These are phyloP conservation scores for Flexamia atlantica DNA, from an alignment of 2,888 invertebrate genomes.

Conservation along the genomic window DNA sequence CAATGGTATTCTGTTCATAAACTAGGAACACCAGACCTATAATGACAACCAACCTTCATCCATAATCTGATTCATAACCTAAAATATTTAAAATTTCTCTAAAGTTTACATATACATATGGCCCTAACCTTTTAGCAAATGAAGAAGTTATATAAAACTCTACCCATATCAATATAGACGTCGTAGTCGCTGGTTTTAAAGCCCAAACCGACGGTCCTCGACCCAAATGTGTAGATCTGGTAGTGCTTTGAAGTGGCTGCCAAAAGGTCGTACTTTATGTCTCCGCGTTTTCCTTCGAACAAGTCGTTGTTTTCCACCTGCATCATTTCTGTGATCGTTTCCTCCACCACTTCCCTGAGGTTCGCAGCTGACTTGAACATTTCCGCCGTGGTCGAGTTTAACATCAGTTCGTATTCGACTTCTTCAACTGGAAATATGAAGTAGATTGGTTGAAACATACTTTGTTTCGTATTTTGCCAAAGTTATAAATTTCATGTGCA, in stretches of 20 bases:
- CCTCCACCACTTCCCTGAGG: slow-evolving; percentile 2
- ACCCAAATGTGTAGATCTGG: slow-evolving; percentile 40
- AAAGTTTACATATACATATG: neutral
- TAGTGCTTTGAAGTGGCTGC: neutral
- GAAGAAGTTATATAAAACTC: neutral
- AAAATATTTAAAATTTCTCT: no score
- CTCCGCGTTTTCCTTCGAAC: slow-evolving; percentile 13
- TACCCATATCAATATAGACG: slow-evolving; percentile 49
- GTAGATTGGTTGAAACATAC: no score
- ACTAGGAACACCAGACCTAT: no score
- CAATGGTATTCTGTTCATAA: no score
- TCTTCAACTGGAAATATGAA: slow-evolving; percentile 29
- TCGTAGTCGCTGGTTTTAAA: slow-evolving; percentile 39
- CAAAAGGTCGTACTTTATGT: slow-evolving; percentile 38
- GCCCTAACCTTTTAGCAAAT: neutral
- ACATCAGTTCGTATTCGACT: slow-evolving; percentile 31
- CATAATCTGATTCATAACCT: no score
- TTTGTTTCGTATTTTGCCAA: no score
- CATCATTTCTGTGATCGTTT: slow-evolving; percentile 38
- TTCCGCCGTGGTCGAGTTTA: slow-evolving; percentile 27
- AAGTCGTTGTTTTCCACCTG: slow-evolving; percentile 49
- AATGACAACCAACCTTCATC: no score
- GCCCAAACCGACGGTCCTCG: slow-evolving; percentile 35
- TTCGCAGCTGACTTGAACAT: neutral
- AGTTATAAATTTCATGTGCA: no score